Evolutionary conservation across 2,797 vertebrate genomes (phyloP).

Genomic region (Dendrocincla tyrannina): DNA sequence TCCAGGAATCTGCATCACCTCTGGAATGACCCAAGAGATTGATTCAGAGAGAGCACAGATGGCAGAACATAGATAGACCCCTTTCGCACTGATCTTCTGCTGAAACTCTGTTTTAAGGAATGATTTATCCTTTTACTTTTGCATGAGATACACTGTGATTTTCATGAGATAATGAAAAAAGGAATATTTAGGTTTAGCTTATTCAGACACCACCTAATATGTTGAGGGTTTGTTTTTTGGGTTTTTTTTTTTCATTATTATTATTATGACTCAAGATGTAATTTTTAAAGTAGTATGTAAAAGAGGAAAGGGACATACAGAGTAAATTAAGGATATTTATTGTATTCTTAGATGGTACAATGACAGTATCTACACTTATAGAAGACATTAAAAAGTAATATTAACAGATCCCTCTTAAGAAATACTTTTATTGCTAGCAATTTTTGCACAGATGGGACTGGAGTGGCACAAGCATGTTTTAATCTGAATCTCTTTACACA

Average conservation of each 20-base stretch:
- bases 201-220: not conserved
- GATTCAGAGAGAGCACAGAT: not conserved
- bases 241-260: not conserved
- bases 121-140: not conserved
- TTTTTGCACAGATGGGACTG: slow-evolving; percentile 1
- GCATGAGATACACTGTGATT: not conserved
- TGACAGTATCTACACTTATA: not conserved
- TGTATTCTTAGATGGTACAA: not conserved
- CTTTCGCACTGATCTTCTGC: not conserved
- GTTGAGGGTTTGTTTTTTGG: too few relatives aligned
- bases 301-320: not conserved
- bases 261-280: not conserved
- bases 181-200: not conserved
- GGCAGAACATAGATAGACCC: not conserved
- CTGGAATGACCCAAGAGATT: not conserved
- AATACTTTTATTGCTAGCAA: slow-evolving; percentile 19
- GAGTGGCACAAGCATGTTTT: slow-evolving; percentile 4
- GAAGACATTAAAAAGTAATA: slow-evolving; percentile 15
- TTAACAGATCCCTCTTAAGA: not conserved
- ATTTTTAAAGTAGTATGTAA: not conserved
- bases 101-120: not conserved
- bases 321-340: not conserved
- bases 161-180: not conserved
- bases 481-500: not conserved
- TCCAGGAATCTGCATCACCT: not conserved